Evolutionary conservation across 53 echinoderm and acorn worm genomes (phyloP).

Genomic region (Actinopyga echinites): DNA sequence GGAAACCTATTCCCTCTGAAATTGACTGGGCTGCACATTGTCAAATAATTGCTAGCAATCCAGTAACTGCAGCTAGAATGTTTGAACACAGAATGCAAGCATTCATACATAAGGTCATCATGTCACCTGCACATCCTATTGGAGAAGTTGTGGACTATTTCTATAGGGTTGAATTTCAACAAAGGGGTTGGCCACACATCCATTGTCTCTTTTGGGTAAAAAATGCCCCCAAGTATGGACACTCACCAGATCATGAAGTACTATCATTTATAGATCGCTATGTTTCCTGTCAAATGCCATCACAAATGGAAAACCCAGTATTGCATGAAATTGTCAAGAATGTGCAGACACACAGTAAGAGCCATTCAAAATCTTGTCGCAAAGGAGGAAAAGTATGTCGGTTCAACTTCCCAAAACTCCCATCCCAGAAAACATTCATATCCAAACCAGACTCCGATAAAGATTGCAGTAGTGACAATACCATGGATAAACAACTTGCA

Average conservation of each 20-base stretch:
- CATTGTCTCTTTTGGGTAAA: too few relatives aligned
- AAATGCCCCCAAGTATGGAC: not conserved
- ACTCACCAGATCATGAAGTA: not conserved
- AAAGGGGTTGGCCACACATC: slow-evolving; percentile 42
- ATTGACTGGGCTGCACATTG: slow-evolving; percentile 63
- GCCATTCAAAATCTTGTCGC: slow-evolving; percentile 61
- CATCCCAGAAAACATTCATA: slow-evolving; percentile 63
- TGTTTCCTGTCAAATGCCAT: not conserved
- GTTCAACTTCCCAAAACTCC: slow-evolving; percentile 78
- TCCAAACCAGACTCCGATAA: not conserved
- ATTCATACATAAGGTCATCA: not conserved
- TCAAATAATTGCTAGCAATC: slow-evolving; percentile 38
- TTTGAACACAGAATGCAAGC: slow-evolving; percentile 23
- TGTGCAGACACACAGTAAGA: too few relatives aligned
- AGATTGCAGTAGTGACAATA: not conserved
- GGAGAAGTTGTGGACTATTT: slow-evolving; percentile 32
- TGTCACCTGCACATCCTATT: not conserved
- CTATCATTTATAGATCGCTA: not conserved
- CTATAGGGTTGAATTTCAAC: too few relatives aligned
- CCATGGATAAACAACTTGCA: not conserved
- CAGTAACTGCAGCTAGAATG: slow-evolving; percentile 28
- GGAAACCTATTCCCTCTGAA: slow-evolving; percentile 42
- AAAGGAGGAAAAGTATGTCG: slow-evolving; percentile 69
- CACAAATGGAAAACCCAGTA: not conserved
- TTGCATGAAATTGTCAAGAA: slow-evolving; percentile 50